These are phyloP conservation scores for Clarias macrocephalus DNA, from an alignment of 2,113 vertebrate species.

Conservation along the genomic window DNA sequence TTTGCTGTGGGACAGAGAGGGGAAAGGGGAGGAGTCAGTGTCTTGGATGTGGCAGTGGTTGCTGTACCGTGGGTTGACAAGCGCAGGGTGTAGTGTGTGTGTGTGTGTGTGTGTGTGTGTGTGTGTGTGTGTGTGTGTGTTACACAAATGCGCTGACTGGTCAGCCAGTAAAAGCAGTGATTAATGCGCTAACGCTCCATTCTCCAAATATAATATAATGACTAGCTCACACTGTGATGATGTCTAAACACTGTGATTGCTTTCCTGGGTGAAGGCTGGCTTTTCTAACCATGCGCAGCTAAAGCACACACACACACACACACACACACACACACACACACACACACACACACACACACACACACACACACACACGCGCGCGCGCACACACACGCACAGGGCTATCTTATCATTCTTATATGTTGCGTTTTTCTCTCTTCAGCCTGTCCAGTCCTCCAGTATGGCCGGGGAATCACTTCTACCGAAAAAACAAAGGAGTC, in stretches of 20 bases:
- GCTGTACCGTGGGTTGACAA: conserved; percentile 18
- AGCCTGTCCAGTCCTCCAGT: conserved; percentile 90
- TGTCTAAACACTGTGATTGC: conserved; percentile 33
- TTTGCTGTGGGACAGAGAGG: neutral
- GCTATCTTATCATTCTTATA: conserved; percentile 13
- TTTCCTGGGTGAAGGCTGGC: conserved; percentile 7
- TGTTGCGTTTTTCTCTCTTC: conserved; percentile 41
- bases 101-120: conserved; percentile 42
- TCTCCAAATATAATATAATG: conserved; percentile 46
- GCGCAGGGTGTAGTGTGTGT: conserved; percentile 37
- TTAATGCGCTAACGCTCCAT: conserved; percentile 41
- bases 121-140: conserved; percentile 18
- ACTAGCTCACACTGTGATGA: conserved; percentile 9
- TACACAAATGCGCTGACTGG: conserved; percentile 31
- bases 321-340: neutral
- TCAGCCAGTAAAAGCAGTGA: conserved; percentile 45
- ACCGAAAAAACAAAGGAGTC: conserved; percentile 94
- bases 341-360: conserved; percentile 14
- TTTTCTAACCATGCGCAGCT: conserved; percentile 1
- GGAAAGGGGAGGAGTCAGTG: conserved; percentile 1
- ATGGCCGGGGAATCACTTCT: conserved; percentile 96
- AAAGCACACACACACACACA: neutral
- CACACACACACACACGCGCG: conserved; percentile 12
- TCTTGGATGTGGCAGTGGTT: conserved; percentile 10
- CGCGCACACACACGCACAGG: neutral